Conservation (phyloP, 2,113 vertebrate species). For the Passer montanus region DNA sequence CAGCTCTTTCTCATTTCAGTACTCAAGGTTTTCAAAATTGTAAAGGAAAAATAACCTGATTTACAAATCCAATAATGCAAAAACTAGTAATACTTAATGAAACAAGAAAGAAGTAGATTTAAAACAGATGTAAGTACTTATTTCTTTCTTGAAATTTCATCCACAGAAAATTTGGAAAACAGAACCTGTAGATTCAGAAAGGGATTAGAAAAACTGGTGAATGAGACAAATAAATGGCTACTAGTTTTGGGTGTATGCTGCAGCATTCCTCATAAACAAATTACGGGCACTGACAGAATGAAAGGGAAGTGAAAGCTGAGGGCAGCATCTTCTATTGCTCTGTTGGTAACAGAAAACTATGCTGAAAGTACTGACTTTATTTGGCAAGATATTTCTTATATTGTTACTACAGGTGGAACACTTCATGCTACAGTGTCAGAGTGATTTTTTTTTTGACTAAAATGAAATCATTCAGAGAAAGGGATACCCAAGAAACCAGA, state of each 20-base stretch:
- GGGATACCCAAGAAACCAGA: not conserved
- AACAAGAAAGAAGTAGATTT: not conserved
- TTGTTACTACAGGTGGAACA: not conserved
- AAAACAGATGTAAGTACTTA: not conserved
- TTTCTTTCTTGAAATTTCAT: not conserved
- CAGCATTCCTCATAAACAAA: not conserved
- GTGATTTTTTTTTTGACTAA: not conserved
- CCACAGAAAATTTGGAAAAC: not conserved
- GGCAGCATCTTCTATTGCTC: not conserved
- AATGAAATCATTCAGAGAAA: not conserved
- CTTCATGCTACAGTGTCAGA: not conserved
- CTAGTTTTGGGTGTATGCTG: not conserved
- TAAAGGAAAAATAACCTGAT: not conserved
- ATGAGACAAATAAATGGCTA: not conserved
- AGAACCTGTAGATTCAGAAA: not conserved
- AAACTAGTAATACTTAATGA: not conserved
- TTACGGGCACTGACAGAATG: not conserved
- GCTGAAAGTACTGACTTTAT: not conserved
- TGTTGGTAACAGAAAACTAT: not conserved
- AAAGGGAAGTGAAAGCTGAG: not conserved
- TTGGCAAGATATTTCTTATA: not conserved
- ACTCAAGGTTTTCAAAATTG: not conserved
- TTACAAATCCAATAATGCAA: not conserved
- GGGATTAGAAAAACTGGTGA: not conserved
- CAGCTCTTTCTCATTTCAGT: not conserved